Percentiles rank a stretch among this genome's conserved stretches.
phyloP scores from a whole-genome alignment of 1,140 invertebrate species.

The Colletes latitarsis region DNA sequence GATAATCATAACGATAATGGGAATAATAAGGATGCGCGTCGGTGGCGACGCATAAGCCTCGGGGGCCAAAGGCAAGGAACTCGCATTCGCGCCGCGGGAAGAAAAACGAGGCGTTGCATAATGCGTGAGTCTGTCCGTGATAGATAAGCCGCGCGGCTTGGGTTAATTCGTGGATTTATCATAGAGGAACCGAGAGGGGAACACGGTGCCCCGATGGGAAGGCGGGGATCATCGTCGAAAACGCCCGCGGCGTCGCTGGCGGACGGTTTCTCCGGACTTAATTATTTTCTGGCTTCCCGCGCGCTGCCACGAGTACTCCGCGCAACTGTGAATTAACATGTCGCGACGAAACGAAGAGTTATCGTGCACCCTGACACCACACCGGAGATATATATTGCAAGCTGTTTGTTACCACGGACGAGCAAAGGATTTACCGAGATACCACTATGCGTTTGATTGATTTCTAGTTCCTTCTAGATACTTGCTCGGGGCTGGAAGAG shows the following conservation, averaged over 20 bases:
- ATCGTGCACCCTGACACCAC: constrained; percentile 11
- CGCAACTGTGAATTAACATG: constrained; percentile 55
- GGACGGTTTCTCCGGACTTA: constrained; percentile 34
- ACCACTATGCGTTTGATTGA: background rate
- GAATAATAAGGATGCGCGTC: background rate
- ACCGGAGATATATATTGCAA: background rate
- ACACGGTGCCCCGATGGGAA: background rate
- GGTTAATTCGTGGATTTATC: constrained; percentile 63
- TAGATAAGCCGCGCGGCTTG: constrained; percentile 46
- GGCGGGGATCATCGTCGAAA: constrained; percentile 25
- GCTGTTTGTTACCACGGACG: background rate
- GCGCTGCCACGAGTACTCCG: background rate
- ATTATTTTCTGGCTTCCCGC: constrained; percentile 48
- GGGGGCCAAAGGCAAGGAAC: background rate
- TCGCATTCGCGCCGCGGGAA: background rate
- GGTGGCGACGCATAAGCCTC: background rate
- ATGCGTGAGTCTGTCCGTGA: constrained; percentile 35
- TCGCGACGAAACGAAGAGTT: constrained; percentile 42
- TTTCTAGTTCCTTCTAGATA: background rate
- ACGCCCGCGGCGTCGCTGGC: background rate
- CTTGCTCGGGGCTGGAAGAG: background rate
- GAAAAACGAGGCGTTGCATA: constrained; percentile 52
- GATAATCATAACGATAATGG: constrained; percentile 8
- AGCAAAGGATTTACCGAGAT: background rate
- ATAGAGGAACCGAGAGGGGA: constrained; percentile 24